These are phyloP conservation scores for Oscheius sp. DNA, from an alignment of 2,888 invertebrate species.

Conservation along the genomic window DNA sequence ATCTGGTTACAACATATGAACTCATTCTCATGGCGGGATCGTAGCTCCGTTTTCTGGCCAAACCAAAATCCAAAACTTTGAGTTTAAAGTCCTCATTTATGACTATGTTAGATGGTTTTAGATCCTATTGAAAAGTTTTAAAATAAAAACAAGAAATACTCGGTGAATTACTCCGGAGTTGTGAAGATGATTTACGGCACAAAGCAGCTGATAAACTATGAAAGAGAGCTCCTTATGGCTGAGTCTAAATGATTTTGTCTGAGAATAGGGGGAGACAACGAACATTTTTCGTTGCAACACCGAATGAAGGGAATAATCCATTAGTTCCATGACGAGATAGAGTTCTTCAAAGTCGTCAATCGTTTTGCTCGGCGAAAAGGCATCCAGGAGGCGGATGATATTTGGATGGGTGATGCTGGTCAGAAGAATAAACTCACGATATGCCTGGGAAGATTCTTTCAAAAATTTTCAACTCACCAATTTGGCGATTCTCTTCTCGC, in stretches of 20 bases:
- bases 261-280: neutral
- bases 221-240: conserved; percentile 99
- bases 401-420: conserved; percentile 99
- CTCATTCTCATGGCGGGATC: conserved; percentile 95
- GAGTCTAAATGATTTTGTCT: conserved; percentile 72
- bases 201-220: conserved; percentile 98
- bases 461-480: conserved; percentile 96
- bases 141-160: conserved; percentile 35
- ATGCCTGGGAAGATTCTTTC: conserved; percentile 80
- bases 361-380: conserved; percentile 96
- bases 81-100: conserved; percentile 98
- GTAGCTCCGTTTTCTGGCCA: conserved; percentile 84
- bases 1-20: conserved; percentile 83
- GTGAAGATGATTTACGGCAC: conserved; percentile 99
- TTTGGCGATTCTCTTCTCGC: conserved; percentile 99
- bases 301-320: conserved; percentile 54
- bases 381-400: conserved; percentile 95
- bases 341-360: conserved; percentile 99
- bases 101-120: conserved; percentile 82
- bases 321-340: conserved; percentile 87
- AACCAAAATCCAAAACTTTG: conserved; percentile 97
- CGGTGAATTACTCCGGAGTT: conserved; percentile 81
- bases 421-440: conserved; percentile 99
- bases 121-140: neutral
- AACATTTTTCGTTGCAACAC: conserved; percentile 41